Evolutionary conservation across 2,113 vertebrate genomes (phyloP), one percentile per base, ranked within the genome.

Genomic region (Epinephelus moara): DNA sequence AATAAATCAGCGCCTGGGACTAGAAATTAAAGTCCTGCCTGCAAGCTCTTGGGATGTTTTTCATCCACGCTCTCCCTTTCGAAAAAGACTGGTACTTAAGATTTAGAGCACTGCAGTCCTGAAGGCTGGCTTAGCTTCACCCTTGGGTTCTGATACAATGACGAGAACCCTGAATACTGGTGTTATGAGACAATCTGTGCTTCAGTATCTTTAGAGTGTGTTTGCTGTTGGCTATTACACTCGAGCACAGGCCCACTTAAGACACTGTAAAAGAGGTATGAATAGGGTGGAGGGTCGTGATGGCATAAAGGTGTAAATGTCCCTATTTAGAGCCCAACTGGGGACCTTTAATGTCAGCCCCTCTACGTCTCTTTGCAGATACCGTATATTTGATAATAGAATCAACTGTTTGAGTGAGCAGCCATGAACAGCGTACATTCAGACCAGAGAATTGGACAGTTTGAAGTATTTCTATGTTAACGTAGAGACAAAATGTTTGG

Each of bases 1-100:
- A 96, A 97, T 96, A 97, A 96, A 97, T 97, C 96, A 96, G 95
- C 85, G 81, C 92, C 93, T 84, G 88, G 94, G 95, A 96, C 96
- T 96, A 96, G 95, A 96, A 96, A 97, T 97, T 95, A 96, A 95
- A 95, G 92, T 93, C 94, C 91, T 95, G 93, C 94, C 94, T 94
- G 85, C 30, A 47, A 87, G 83, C 86, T 88, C 82, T 80, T 75
- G 81, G 85, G 85, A 72, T 30, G 64, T 49, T 76, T 37, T 62
- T 42, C 0, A 6, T 6, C 30, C 49, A 45, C 6, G 3, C 47
- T 61, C 78, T 57, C 70, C 21, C 75, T 88, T 80, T 83, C 30
- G 52, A 89, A 85, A 82, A 78, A 84, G 70, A 66, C 52, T 52
- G 4, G 47, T 67, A 18, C 73, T 87, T 85, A 89, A 90, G 88